Evolutionary conservation across 2,888 invertebrate species (phyloP).

Genomic region (Sphaerophoria rueppellii): DNA sequence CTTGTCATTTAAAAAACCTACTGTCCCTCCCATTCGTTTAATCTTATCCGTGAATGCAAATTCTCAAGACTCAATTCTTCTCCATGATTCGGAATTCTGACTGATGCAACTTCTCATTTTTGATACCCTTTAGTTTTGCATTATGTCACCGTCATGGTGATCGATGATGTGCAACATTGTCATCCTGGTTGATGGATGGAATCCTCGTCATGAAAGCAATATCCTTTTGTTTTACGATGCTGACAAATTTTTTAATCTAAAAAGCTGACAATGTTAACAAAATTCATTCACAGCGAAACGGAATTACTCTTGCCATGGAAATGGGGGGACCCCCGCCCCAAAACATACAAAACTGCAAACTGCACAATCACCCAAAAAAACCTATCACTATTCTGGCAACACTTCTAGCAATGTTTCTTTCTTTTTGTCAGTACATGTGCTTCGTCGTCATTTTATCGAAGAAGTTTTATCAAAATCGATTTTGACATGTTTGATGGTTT

Average conservation of each 20-base stretch:
- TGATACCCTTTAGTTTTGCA: too few species aligned
- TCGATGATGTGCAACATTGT: background rate
- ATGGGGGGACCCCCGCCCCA: too few species aligned
- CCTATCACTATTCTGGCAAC: too few species aligned
- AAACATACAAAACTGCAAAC: background rate
- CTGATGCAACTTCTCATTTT: too few species aligned
- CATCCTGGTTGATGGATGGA: background rate
- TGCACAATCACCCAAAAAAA: background rate
- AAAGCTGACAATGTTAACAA: slow-evolving; percentile 15
- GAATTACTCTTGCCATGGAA: background rate
- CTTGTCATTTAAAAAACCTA: too few species aligned
- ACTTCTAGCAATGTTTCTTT: background rate
- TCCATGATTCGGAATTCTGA: too few species aligned
- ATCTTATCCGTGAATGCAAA: too few species aligned
- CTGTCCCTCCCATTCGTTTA: too few species aligned
- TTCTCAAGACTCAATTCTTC: too few species aligned
- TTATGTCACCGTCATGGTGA: background rate
- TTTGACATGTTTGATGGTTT: slow-evolving; percentile 57
- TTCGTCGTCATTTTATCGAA: slow-evolving; percentile 30
- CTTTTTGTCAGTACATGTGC: background rate
- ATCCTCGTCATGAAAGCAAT: background rate
- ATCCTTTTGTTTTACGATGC: slow-evolving; percentile 1
- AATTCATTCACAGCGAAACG: background rate
- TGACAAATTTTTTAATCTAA: slow-evolving; percentile 31
- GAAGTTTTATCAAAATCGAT: slow-evolving; percentile 57